A percentile compares a stretch with the other conserved stretches of the same genome.
phyloP scores from a whole-genome alignment of 2,888 invertebrate species.

The Amiota minor region DNA sequence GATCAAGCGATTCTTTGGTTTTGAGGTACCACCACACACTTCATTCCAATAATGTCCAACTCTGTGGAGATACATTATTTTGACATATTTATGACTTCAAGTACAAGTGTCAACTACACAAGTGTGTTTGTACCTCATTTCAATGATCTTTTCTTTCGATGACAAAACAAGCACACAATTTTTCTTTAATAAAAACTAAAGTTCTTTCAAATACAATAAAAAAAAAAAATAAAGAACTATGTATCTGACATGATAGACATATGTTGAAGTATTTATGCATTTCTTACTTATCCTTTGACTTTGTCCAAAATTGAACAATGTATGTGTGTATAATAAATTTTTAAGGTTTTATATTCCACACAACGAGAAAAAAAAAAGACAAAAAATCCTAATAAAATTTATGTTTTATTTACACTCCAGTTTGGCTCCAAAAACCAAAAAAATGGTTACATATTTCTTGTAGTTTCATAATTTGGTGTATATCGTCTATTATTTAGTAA shows the following conservation, averaged over 20 bases:
- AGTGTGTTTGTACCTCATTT: slow-evolving; percentile 1
- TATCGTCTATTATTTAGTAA: background rate
- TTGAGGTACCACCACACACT: background rate
- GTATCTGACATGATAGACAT: slow-evolving; percentile 38
- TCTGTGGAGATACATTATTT: slow-evolving; percentile 53
- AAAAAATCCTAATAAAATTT: slow-evolving; percentile 18
- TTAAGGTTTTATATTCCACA: slow-evolving; percentile 23
- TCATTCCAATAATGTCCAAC: background rate
- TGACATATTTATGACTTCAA: slow-evolving; percentile 66
- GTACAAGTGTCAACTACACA: slow-evolving; percentile 48
- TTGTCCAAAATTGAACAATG: background rate
- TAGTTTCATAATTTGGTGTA: background rate
- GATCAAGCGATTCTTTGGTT: background rate
- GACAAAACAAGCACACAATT: background rate
- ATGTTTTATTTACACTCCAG: slow-evolving; percentile 37
- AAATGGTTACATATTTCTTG: background rate
- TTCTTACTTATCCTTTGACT: slow-evolving; percentile 10
- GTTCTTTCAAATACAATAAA: background rate
- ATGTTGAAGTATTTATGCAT: slow-evolving; percentile 48
- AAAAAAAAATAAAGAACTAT: slow-evolving; percentile 1
- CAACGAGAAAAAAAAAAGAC: background rate
- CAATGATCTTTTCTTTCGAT: background rate
- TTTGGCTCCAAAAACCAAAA: background rate
- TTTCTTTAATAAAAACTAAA: background rate
- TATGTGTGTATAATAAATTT: background rate